Conservation (phyloP, 2,888 invertebrate genomes). For the Sturmia bella region DNA sequence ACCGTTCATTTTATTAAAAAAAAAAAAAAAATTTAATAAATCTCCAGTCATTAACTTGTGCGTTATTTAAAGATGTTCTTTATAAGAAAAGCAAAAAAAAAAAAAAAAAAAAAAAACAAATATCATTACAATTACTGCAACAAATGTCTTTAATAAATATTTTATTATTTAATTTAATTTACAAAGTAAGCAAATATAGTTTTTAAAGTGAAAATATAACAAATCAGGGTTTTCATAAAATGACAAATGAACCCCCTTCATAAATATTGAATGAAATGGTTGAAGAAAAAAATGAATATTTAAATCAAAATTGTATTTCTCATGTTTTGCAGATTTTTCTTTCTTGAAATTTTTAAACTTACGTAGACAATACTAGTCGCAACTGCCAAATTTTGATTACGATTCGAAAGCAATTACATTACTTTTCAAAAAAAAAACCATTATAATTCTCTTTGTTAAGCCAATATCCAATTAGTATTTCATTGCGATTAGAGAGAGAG, state of each 20-base stretch:
- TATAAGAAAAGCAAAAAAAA: constrained; percentile 21
- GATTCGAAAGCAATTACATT: too few species aligned
- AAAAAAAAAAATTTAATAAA: constrained; percentile 64
- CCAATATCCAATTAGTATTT: too few species aligned
- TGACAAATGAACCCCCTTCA: background rate
- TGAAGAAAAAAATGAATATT: constrained; percentile 3
- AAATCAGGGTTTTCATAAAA: constrained; percentile 4
- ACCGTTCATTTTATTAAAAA: constrained; percentile 28
- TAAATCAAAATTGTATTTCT: too few species aligned
- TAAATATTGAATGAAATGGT: constrained; percentile 18
- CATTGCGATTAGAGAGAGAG: too few species aligned
- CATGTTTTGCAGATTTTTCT: too few species aligned
- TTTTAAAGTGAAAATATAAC: constrained; percentile 11
- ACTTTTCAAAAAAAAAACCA: too few species aligned
- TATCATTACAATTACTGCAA: constrained; percentile 50
- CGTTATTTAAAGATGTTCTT: constrained; percentile 57
- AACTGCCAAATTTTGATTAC: too few species aligned
- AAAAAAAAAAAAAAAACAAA: constrained; percentile 24
- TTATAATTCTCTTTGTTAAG: too few species aligned
- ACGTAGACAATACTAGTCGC: too few species aligned
- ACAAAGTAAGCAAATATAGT: constrained; percentile 20
- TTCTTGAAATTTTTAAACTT: too few species aligned
- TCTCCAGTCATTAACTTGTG: constrained; percentile 72
- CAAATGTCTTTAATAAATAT: constrained; percentile 41
- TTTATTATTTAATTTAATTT: constrained; percentile 22